phyloP scores from a whole-genome alignment of 2,888 invertebrate genomes.

The Nebria brevicollis region DNA sequence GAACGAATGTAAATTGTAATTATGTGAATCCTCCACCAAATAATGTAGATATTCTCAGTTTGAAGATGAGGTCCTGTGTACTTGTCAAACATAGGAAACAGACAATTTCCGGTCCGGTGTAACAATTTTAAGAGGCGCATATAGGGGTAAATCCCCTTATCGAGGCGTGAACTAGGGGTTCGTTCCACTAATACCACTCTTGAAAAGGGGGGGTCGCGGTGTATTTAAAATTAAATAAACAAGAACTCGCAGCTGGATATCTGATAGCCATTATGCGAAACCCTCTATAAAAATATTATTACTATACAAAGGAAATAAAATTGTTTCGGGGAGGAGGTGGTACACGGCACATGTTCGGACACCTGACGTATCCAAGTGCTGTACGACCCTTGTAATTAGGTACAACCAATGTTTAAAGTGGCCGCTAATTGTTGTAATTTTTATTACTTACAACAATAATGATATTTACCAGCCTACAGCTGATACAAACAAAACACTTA shows the following conservation, averaged over 20 bases:
- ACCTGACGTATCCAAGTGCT: slow-evolving; percentile 31
- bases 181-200: slow-evolving; percentile 55
- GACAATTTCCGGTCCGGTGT: slow-evolving; percentile 42
- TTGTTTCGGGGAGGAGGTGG: neutral
- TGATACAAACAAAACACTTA: no score
- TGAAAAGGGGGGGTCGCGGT: slow-evolving; percentile 51
- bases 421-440: no score
- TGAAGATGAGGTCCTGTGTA: neutral
- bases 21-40: no score
- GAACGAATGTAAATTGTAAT: no score
- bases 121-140: neutral
- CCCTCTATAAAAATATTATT: slow-evolving; percentile 44
- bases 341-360: slow-evolving; percentile 17
- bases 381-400: neutral
- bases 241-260: slow-evolving; percentile 58
- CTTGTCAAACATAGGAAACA: slow-evolving; percentile 21
- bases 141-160: slow-evolving; percentile 54
- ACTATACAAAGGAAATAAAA: slow-evolving; percentile 24
- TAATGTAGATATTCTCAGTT: no score
- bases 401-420: no score
- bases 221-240: slow-evolving; percentile 59
- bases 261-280: slow-evolving; percentile 54
- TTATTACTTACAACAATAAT: no score
- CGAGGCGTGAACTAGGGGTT: slow-evolving; percentile 55
- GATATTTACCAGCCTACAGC: no score